Evolutionary conservation across 23 tunicate species (phyloP), one percentile per base, ranked within the genome.

Genomic region (Halocynthia aurantium): DNA sequence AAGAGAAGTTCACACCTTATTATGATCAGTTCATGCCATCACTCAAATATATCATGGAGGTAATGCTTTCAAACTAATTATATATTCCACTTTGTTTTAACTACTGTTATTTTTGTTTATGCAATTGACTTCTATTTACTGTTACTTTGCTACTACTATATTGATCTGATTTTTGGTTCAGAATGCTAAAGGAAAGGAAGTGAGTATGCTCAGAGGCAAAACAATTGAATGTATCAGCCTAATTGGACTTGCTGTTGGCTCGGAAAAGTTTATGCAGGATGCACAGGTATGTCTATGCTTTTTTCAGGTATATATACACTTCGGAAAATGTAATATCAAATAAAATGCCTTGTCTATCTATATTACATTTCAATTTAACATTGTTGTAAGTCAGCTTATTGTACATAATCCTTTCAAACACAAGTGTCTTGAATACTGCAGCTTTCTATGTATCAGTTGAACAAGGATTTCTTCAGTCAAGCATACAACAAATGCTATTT

Each of bases 231-330:
- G 99, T 49, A 87, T 96, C 69, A 90, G 97, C 57, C 72, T 96
- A 77, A 96, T 96, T 75, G 99, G 99, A 21, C 88, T 96, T 17
- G 99, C 99, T 62, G 99, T 96, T 13, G 99, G 99, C 0, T 74
- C 85, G 10, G 96, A 96, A 66, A 92, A 92, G 74, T 92, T 92
- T 51, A 86, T 86, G 92, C 87, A 80, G 6, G 98, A 92, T 61
- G 98, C 98, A 7, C 82, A 86, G 88, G 98, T 92, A 53, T 20
- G 55, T 15, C 18, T 60, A n/a, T 60, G 64, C 64, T 60, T 60
- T 60, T 4, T 4, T 15, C 18, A 15, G 64, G 17, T 4, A 60
- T 60, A n/a, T 0, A 18, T 60, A 18, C 64, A 60, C n/a, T 1
- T 60, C 4, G 17, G 64, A 15, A 60, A 31, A 31, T 31, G 44